phyloP scores from a whole-genome alignment of 2,888 invertebrate genomes.

The Nycteola revayana region DNA sequence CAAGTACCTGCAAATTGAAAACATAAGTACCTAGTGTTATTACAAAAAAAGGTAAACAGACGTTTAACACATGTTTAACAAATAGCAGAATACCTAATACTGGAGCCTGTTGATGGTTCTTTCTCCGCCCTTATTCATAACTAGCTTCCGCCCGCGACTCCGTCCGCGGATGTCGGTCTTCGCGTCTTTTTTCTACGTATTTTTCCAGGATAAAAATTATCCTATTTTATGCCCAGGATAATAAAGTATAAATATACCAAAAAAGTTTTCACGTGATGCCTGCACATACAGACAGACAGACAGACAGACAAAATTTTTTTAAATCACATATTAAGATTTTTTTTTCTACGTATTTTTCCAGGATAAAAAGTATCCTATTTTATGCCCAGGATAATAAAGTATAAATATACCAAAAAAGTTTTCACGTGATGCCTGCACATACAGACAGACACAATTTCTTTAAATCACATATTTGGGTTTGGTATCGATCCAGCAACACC shows the following conservation, averaged over 20 bases:
- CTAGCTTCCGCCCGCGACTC: no score
- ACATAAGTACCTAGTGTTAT: slow-evolving; percentile 1
- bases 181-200: slow-evolving; percentile 3
- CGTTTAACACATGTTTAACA: background rate
- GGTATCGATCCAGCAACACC: no score
- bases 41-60: background rate
- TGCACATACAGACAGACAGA: slow-evolving; percentile 10
- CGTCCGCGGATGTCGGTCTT: slow-evolving; percentile 2
- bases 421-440: slow-evolving; percentile 10
- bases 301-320: no score
- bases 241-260: slow-evolving; percentile 2
- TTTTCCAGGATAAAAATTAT: no score
- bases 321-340: no score
- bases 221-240: no score
- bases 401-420: slow-evolving; percentile 2
- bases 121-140: slow-evolving; percentile 1
- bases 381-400: no score
- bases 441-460: slow-evolving; percentile 8
- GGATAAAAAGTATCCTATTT: no score
- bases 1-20: slow-evolving; percentile 2
- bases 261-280: slow-evolving; percentile 6
- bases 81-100: slow-evolving; percentile 5
- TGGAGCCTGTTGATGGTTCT: slow-evolving; percentile 3
- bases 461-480: no score
- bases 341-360: slow-evolving; percentile 4